These are phyloP conservation scores for Athalia rosae DNA, from an alignment of 2,888 invertebrate species.

Conservation along the genomic window DNA sequence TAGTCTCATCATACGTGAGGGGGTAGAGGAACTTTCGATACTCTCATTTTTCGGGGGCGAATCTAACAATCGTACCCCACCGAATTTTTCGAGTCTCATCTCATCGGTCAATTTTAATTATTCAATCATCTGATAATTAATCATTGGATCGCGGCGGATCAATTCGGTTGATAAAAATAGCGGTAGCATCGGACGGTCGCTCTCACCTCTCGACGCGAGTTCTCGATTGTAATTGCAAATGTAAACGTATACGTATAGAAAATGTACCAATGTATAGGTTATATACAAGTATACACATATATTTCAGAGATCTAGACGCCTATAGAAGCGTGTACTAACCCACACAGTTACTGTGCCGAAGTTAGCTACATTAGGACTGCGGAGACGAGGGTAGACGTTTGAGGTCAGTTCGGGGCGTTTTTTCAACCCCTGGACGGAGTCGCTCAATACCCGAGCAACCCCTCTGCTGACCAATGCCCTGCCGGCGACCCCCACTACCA, in stretches of 20 bases:
- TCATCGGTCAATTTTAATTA: too few species aligned
- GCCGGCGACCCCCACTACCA: slow-evolving; percentile 66
- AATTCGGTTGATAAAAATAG: slow-evolving; percentile 28
- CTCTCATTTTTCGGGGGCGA: too few species aligned
- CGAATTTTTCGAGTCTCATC: too few species aligned
- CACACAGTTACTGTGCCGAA: slow-evolving; percentile 45
- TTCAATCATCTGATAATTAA: too few species aligned
- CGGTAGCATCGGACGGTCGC: slow-evolving; percentile 17
- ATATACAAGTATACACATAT: not conserved
- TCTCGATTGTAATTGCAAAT: not conserved
- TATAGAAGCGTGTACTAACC: slow-evolving; percentile 30
- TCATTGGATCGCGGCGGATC: too few species aligned
- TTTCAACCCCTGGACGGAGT: slow-evolving; percentile 69
- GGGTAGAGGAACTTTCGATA: too few species aligned
- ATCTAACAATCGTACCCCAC: too few species aligned
- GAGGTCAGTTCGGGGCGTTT: slow-evolving; percentile 73
- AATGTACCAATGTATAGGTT: not conserved
- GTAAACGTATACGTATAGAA: not conserved
- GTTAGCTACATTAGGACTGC: slow-evolving; percentile 66
- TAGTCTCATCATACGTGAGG: too few species aligned
- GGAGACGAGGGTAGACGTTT: slow-evolving; percentile 72
- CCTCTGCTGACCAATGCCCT: slow-evolving; percentile 72
- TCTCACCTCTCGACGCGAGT: slow-evolving; percentile 24
- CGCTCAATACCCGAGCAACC: slow-evolving; percentile 71
- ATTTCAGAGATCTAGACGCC: not conserved